Evolutionary conservation across 2,797 vertebrate species (phyloP).

Genomic region (Ctenopoma multispine): DNA sequence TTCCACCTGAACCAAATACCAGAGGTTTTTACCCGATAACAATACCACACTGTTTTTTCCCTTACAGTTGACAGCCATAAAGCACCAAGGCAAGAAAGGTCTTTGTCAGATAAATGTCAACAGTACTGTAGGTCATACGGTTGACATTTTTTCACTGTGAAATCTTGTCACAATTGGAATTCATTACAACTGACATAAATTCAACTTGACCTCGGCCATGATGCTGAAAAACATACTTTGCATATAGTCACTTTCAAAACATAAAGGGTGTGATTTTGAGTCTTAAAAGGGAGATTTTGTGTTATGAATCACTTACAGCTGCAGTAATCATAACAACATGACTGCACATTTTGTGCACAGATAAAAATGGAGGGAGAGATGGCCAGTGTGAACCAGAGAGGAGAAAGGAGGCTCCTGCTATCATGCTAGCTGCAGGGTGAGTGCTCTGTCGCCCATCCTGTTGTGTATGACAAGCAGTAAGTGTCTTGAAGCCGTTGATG

Average conservation of each 20-base stretch:
- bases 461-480: conserved; percentile 64
- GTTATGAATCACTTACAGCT: conserved; percentile 13
- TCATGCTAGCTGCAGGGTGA: conserved; percentile 59
- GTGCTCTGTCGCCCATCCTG: conserved; percentile 54
- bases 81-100: too few relatives aligned
- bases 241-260: neutral
- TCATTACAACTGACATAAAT: neutral
- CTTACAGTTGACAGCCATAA: too few relatives aligned
- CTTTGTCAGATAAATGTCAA: neutral
- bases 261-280: neutral
- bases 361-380: conserved; percentile 11
- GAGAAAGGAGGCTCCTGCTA: conserved; percentile 24
- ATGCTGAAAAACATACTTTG: neutral
- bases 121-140: neutral
- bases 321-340: conserved; percentile 27
- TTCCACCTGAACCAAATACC: too few relatives aligned
- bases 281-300: neutral
- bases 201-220: neutral
- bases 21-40: too few relatives aligned
- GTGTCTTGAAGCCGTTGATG: conserved; percentile 67
- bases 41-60: too few relatives aligned
- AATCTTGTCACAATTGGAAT: neutral
- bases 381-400: neutral
- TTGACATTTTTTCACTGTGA: neutral
- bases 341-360: conserved; percentile 31